Percentiles rank a stretch among this genome's conserved stretches.
Conservation (phyloP, 1,140 invertebrate genomes). For the Hermatobates lingyangjiaoensis region DNA sequence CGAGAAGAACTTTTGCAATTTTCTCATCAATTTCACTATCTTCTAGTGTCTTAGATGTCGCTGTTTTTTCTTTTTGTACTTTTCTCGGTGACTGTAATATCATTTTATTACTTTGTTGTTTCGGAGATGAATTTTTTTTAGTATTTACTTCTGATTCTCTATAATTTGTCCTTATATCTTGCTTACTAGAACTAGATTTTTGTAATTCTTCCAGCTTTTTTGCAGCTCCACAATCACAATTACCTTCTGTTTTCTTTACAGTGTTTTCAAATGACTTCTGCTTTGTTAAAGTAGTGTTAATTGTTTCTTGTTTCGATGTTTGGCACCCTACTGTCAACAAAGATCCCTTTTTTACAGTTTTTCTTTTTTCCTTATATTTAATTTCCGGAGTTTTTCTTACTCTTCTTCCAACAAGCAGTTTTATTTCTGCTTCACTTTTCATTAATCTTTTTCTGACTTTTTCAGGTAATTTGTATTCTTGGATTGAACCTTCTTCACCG, state of each 20-base stretch:
- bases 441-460: slow-evolving; percentile 11
- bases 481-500: slow-evolving; percentile 15
- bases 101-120: not conserved
- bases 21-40: slow-evolving; percentile 7
- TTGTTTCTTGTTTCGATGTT: too few species aligned
- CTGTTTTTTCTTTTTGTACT: slow-evolving; percentile 3
- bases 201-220: not conserved
- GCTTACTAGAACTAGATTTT: not conserved
- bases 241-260: not conserved
- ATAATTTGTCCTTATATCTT: too few species aligned
- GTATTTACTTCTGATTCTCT: not conserved
- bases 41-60: slow-evolving; percentile 1
- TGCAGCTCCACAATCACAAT: not conserved
- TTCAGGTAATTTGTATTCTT: slow-evolving; percentile 12
- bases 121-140: not conserved
- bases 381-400: not conserved
- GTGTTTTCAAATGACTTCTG: too few species aligned
- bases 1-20: slow-evolving; percentile 6
- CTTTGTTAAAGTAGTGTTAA: too few species aligned
- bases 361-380: not conserved
- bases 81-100: not conserved
- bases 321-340: too few species aligned
- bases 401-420: slow-evolving; percentile 4
- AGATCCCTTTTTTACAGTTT: not conserved
- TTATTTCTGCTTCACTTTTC: slow-evolving; percentile 13